Evolutionary conservation across 2,888 invertebrate species (phyloP).

Genomic region (Leuctra nigra): DNA sequence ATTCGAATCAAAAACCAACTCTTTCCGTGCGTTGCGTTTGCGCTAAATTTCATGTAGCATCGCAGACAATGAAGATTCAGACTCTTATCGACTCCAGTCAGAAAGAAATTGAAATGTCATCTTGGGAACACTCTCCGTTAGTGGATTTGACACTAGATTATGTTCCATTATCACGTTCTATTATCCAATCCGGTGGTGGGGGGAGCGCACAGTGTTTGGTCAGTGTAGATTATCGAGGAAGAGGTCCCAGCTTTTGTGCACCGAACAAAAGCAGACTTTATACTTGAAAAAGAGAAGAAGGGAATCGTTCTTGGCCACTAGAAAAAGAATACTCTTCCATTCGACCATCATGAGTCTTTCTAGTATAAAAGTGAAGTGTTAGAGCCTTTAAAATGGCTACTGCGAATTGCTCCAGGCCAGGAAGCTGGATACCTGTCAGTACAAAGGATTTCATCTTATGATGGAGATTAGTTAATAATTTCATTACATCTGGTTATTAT

Average conservation of each 20-base stretch:
- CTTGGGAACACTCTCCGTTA: slow-evolving; percentile 2
- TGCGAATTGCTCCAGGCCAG: too few species aligned
- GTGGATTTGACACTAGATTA: slow-evolving; percentile 6
- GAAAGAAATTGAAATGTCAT: slow-evolving; percentile 11
- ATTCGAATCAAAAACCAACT: too few species aligned
- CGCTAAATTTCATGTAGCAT: too few species aligned
- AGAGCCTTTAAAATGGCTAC: too few species aligned
- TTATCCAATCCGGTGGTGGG: neutral
- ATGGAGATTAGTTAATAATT: too few species aligned
- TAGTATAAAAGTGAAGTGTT: too few species aligned
- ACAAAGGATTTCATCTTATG: too few species aligned
- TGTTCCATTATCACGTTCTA: slow-evolving; percentile 5
- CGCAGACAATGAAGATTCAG: too few species aligned
- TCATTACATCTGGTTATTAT: too few species aligned
- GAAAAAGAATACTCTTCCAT: neutral
- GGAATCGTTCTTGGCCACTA: neutral
- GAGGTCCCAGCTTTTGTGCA: neutral
- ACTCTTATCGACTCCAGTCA: too few species aligned
- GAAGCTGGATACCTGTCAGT: too few species aligned
- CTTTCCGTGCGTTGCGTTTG: too few species aligned
- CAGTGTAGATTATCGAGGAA: slow-evolving; percentile 7
- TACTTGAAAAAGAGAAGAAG: slow-evolving; percentile 3
- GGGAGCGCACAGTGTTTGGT: neutral
- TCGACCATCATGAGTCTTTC: neutral
- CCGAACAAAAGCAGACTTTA: neutral